These are phyloP conservation scores for Emydocephalus ijimae DNA, from an alignment of 2,113 vertebrate species.

Conservation along the genomic window DNA sequence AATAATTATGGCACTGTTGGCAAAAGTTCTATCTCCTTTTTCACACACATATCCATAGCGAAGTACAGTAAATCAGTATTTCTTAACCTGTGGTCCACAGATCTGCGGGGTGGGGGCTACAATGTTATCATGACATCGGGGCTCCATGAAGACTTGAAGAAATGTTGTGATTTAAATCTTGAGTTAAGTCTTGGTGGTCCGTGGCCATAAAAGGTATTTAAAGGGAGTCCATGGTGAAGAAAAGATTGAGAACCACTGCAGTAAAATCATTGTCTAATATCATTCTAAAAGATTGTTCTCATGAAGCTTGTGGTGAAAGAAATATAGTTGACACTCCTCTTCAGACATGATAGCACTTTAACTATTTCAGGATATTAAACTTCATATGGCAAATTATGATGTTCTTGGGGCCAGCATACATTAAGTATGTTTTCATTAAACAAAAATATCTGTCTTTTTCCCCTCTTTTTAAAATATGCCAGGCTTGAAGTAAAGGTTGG, in stretches of 20 bases:
- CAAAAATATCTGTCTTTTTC: background rate
- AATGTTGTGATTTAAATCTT: too few relatives aligned
- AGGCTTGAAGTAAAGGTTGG: background rate
- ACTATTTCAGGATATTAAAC: background rate
- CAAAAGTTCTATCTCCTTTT: background rate
- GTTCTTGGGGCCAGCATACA: background rate
- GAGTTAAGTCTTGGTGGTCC: background rate
- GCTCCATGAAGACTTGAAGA: too few relatives aligned
- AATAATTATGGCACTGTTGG: background rate
- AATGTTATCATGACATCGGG: too few relatives aligned
- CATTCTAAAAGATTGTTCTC: background rate
- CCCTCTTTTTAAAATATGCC: background rate
- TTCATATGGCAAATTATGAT: background rate
- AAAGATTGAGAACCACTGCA: background rate
- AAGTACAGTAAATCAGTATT: background rate
- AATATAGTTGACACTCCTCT: background rate
- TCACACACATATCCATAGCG: background rate
- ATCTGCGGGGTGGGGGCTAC: too few relatives aligned
- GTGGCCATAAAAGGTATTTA: background rate
- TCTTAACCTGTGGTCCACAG: too few relatives aligned
- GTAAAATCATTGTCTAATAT: background rate
- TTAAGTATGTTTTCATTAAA: background rate
- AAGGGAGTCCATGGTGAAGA: background rate
- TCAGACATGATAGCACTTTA: background rate
- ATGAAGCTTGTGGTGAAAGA: background rate